Evolutionary conservation across 2,113 vertebrate genomes (phyloP), one percentile per base, ranked within the genome.

Genomic region (Apus apus): DNA sequence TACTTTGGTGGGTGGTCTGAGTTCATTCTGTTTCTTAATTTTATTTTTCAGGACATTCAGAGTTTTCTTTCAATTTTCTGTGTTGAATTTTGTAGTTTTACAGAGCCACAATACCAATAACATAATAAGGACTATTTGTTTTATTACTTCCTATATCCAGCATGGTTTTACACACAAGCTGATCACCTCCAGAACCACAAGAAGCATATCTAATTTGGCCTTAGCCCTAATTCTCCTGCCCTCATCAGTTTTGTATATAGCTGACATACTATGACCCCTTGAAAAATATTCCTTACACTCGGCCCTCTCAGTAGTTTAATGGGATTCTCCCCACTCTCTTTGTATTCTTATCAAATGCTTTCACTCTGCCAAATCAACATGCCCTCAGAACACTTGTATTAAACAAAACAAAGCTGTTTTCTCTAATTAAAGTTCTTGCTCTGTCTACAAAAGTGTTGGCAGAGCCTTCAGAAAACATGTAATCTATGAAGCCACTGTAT

Each of bases 1-100:
- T 92, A 65, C 76, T 96, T 95, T 83, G 92, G 86, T 97, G 92
- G 87, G 96, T 97, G 93, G 97, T 94, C 97, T 94, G 56, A 73
- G 82, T 92, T 83, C n/a, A 87, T 95, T 85, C 48, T 94, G 54
- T 87, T 91, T 88, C 89, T 91, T 90, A 76, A 97, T 94, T 96
- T 82, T 62, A 78, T 84, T 97, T 97, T 96, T 90, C 84, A 95
- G 90, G 83, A 92, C 66, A 90, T 57, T 95, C 77, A 92, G 90
- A 85, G 13, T 60, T 95, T 95, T 96, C 68, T 91, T 91, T 61
- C 78, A 23, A 77, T 87, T 74, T 92, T 96, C 58, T 91, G 29
- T 64, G 71, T 79, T 70, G 85, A 85, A 88, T 58, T 80, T 60
- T 11, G 54, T 87, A 91, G 78, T 51, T 96, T 94, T 84, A 94